Percentiles rank a stretch among this genome's conserved stretches.
Evolutionary conservation across 1,140 invertebrate species (phyloP).

Genomic region (Panulirus ornatus): DNA sequence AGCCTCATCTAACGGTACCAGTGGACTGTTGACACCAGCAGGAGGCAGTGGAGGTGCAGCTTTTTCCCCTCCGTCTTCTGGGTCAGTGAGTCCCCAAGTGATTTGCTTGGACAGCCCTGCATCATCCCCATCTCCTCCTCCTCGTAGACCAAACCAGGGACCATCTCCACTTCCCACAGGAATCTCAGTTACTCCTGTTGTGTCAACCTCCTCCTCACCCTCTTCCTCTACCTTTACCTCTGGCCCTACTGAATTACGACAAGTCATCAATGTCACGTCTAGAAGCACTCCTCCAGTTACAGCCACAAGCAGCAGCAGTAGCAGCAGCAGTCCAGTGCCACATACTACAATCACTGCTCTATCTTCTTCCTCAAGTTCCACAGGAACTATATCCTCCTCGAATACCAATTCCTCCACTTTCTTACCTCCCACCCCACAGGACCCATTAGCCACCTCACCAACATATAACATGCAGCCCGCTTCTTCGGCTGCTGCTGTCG

Average conservation of each 20-base stretch:
- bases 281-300: slow-evolving; percentile 54
- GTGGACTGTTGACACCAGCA: slow-evolving; percentile 53
- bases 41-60: slow-evolving; percentile 55
- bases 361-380: slow-evolving; percentile 26
- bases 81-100: slow-evolving; percentile 68
- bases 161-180: slow-evolving; percentile 49
- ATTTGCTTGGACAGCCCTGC: slow-evolving; percentile 68
- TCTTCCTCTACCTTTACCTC: slow-evolving; percentile 13
- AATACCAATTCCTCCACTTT: slow-evolving; percentile 40
- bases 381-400: slow-evolving; percentile 23
- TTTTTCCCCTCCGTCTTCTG: slow-evolving; percentile 63
- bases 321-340: slow-evolving; percentile 37
- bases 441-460: slow-evolving; percentile 53
- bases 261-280: slow-evolving; percentile 57
- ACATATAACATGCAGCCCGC: slow-evolving; percentile 40
- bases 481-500: slow-evolving; percentile 39
- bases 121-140: slow-evolving; percentile 60
- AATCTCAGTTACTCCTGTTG: slow-evolving; percentile 54
- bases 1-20: slow-evolving; percentile 60
- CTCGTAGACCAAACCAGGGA: slow-evolving; percentile 46
- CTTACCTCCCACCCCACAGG: slow-evolving; percentile 38
- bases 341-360: slow-evolving; percentile 54
- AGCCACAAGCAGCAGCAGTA: neutral
- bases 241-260: slow-evolving; percentile 30
- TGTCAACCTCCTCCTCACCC: slow-evolving; percentile 45